phyloP scores from a whole-genome alignment of 1,140 invertebrate species.

The Vanessa atalanta region DNA sequence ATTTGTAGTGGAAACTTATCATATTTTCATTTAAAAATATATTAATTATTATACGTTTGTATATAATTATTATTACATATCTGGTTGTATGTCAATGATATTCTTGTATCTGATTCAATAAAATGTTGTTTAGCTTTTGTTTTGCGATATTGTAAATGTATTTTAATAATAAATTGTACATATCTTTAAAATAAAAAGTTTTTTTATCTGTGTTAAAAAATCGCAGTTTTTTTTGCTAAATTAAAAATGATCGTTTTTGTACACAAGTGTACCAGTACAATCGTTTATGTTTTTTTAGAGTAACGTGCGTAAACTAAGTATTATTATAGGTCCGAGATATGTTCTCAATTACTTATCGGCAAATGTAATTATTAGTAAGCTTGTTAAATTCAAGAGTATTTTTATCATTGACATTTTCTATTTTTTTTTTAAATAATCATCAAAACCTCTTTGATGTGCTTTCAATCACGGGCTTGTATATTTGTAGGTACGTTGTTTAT shows the following conservation, averaged over 20 bases:
- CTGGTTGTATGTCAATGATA: not conserved
- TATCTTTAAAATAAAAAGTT: constrained; percentile 39
- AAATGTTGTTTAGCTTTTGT: constrained; percentile 7
- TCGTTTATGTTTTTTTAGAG: not conserved
- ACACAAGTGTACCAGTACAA: not conserved
- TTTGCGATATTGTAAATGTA: constrained; percentile 12
- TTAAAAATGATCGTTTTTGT: not conserved
- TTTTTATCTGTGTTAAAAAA: constrained; percentile 14
- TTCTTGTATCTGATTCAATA: not conserved
- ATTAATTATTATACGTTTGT: not conserved
- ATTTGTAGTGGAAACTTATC: no score
- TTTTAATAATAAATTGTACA: constrained; percentile 21
- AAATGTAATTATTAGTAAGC: not conserved
- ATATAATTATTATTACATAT: not conserved
- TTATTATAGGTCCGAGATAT: not conserved
- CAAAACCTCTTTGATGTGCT: not conserved
- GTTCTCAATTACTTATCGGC: not conserved
- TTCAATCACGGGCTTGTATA: no score
- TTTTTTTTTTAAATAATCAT: not conserved
- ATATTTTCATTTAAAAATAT: no score
- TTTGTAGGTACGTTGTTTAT: no score
- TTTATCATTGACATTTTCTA: not conserved
- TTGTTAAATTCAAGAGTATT: not conserved
- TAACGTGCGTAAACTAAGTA: not conserved
- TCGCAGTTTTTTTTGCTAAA: not conserved